Evolutionary conservation across 2,113 vertebrate genomes (phyloP).

Genomic region (Spheniscus mendiculus): DNA sequence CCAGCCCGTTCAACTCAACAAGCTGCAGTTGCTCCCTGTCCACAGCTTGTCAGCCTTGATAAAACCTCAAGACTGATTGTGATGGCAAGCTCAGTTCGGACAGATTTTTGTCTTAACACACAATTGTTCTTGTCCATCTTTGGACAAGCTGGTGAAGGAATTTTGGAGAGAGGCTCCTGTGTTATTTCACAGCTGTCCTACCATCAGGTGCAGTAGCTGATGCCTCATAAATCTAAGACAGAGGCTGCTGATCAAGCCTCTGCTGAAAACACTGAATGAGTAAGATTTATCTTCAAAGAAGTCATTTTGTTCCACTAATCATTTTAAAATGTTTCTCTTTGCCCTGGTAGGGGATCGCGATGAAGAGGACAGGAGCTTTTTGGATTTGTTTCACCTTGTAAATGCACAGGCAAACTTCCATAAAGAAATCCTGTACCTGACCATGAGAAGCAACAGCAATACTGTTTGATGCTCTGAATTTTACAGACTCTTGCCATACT

Average conservation of each 20-base stretch:
- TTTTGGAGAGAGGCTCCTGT: not conserved
- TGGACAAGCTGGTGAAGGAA: not conserved
- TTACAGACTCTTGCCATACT: not conserved
- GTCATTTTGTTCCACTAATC: not conserved
- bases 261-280: not conserved
- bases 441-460: slow-evolving; percentile 19
- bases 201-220: not conserved
- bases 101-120: not conserved
- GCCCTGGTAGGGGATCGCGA: slow-evolving; percentile 49
- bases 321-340: not conserved
- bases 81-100: not conserved
- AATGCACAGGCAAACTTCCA: slow-evolving; percentile 88
- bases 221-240: not conserved
- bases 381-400: slow-evolving; percentile 82
- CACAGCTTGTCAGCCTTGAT: not conserved
- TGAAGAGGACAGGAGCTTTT: slow-evolving; percentile 77
- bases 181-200: not conserved
- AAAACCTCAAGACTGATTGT: not conserved
- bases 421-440: slow-evolving; percentile 80
- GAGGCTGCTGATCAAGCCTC: not conserved
- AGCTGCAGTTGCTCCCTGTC: not conserved
- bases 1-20: not conserved
- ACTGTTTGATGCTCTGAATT: not conserved
- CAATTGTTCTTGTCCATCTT: not conserved
- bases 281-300: not conserved